Base-by-base conservation (phyloP, 2,797 vertebrate species). In the Apogon hyalosoma region DNA sequence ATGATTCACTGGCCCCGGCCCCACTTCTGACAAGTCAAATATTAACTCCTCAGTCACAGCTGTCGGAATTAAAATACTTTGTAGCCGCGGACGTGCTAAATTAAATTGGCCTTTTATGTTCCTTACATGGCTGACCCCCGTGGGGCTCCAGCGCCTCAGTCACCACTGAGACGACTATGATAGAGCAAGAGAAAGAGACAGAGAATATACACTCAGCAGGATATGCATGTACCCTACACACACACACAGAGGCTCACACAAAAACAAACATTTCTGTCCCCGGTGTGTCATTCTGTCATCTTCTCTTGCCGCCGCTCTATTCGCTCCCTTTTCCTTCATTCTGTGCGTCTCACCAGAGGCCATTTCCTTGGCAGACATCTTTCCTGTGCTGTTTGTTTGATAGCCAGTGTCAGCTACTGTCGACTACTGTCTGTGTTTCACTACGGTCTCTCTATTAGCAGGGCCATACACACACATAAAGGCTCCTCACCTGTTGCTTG, bases 31-130 rank as follows among this genome's bases (percentile, higher is more conserved):
- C 98, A 99, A 98, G 96, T 99, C 96, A 98, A 98, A 99, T 99
- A 99, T 99, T 99, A 99, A 99, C 98, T 99, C 97, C 98, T 99
- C 98, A 98, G 96, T 99, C 98, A 99, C 97, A 98, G 97, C 98
- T 99, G 98, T 99, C 98, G 96, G 96, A 98, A 99, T 99, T 99
- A 99, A 99, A 99, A 99, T 99, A 98, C 98, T 99, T 97, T 96
- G 96, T 95, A 97, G 96, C 96, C 92, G 93, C 91, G 97, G 97
- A 99, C 96, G 96, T 93, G 94, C 96, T 93, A 99, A 99, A 99
- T 99, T 99, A 99, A 99, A 99, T 99, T 99, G 98, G 95, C 97
- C 98, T 98, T 95, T 99, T 98, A 98, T 98, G 97, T 99, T 98
- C 97, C 96, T 96, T 94, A 97, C 96, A 96, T 94, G 96, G 94